These are phyloP conservation scores for Aleiodes testaceus DNA, from an alignment of 2,888 invertebrate species.

Conservation along the genomic window DNA sequence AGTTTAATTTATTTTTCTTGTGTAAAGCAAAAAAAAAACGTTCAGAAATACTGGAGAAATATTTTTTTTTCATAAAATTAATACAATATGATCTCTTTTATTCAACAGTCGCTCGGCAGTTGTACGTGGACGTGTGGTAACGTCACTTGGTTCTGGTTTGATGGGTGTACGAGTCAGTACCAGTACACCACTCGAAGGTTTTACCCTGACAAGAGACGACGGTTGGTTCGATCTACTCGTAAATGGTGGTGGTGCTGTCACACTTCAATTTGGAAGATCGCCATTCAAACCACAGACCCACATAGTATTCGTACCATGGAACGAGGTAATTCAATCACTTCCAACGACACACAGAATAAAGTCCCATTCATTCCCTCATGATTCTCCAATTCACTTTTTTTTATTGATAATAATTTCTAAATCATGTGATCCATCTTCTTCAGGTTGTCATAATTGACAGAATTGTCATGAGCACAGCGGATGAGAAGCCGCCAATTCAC, in stretches of 20 bases:
- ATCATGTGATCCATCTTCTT: constrained; percentile 38
- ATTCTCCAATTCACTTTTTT: constrained; percentile 6
- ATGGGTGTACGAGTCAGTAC: constrained; percentile 97
- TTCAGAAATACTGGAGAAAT: constrained; percentile 5
- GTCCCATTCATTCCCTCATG: neutral
- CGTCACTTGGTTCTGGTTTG: constrained; percentile 92
- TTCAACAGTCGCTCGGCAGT: constrained; percentile 93
- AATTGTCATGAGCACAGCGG: constrained; percentile 86
- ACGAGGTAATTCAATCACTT: constrained; percentile 78
- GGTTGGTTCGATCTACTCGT: constrained; percentile 99
- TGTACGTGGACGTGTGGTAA: constrained; percentile 94
- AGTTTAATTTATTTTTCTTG: constrained; percentile 38
- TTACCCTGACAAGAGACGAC: constrained; percentile 92
- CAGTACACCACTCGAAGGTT: constrained; percentile 94
- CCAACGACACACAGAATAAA: neutral
- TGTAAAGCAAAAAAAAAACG: constrained; percentile 32
- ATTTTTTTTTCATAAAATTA: constrained; percentile 19
- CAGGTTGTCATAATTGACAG: constrained; percentile 94
- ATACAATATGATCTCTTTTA: constrained; percentile 46
- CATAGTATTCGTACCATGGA: constrained; percentile 96
- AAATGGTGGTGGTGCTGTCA: constrained; percentile 98
- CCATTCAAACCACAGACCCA: constrained; percentile 91
- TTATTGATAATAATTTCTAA: constrained; percentile 1
- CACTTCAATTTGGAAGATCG: constrained; percentile 92
- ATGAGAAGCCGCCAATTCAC: constrained; percentile 81